Conservation (phyloP, 2,797 vertebrate genomes). For the Galaxias olidus region DNA sequence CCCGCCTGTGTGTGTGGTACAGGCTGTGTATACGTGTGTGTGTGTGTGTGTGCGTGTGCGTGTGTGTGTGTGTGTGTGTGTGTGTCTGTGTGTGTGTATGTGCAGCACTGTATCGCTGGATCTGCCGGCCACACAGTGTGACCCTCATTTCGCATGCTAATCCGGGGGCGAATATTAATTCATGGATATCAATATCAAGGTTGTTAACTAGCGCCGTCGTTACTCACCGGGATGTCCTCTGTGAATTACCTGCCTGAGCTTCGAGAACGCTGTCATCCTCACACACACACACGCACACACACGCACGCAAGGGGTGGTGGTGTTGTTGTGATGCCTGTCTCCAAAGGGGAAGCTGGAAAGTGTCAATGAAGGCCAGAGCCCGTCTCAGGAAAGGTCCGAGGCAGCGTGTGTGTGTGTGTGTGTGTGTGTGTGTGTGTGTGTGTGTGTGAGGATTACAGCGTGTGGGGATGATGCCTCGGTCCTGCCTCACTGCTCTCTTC, state of each 20-base stretch:
- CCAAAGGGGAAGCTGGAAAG: background rate
- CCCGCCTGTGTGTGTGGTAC: background rate
- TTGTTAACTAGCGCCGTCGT: background rate
- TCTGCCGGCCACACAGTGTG: no score
- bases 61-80: background rate
- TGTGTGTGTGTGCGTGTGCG: background rate
- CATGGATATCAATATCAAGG: conserved; percentile 12
- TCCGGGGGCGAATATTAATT: conserved; percentile 9
- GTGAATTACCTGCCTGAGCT: background rate
- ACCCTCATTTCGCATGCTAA: conserved; percentile 13
- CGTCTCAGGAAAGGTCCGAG: background rate
- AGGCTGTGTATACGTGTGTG: background rate
- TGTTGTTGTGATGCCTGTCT: background rate
- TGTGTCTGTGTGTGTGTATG: background rate
- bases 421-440: background rate
- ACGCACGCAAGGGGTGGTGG: background rate
- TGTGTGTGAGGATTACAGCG: background rate
- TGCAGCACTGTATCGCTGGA: background rate
- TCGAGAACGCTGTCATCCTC: background rate
- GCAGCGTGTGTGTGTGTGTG: background rate
- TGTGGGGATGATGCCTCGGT: conserved; percentile 16
- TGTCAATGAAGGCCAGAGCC: background rate
- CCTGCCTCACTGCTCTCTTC: conserved; percentile 32
- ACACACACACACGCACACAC: background rate
- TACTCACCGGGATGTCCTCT: background rate